These are phyloP conservation scores for Carollia perspicillata DNA, from an alignment of 2,113 vertebrate species.

Conservation along the genomic window DNA sequence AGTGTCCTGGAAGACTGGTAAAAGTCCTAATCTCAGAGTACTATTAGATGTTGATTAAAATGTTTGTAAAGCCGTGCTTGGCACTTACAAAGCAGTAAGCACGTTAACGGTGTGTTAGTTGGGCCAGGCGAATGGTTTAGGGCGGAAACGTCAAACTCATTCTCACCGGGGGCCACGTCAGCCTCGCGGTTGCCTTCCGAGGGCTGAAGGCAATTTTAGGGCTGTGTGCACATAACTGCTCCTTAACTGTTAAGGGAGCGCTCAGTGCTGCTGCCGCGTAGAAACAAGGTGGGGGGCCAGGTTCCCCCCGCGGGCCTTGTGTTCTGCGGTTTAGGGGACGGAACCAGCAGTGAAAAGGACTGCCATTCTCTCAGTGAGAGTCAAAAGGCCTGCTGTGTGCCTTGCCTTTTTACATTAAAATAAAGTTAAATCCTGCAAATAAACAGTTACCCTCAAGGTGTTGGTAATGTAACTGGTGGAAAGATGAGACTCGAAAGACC, in stretches of 20 bases:
- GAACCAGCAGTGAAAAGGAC: not conserved
- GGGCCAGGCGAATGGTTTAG: not conserved
- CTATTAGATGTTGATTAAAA: not conserved
- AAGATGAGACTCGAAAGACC: conserved; percentile 28
- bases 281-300: too few relatives aligned
- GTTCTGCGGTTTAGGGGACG: not conserved
- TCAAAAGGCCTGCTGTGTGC: not conserved
- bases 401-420: not conserved
- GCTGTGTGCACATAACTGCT: too few relatives aligned
- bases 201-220: too few relatives aligned
- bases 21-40: not conserved
- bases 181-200: too few relatives aligned
- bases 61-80: not conserved
- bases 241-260: too few relatives aligned
- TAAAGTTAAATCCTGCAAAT: not conserved
- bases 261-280: too few relatives aligned
- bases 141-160: too few relatives aligned
- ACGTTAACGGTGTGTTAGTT: not conserved
- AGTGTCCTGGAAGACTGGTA: not conserved
- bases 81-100: not conserved
- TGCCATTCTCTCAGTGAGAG: not conserved
- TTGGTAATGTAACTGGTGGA: not conserved
- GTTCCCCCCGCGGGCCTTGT: too few relatives aligned
- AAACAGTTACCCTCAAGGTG: not conserved
- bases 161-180: too few relatives aligned